phyloP scores from a whole-genome alignment of 2,113 vertebrate genomes.

The Henicopernis longicauda region DNA sequence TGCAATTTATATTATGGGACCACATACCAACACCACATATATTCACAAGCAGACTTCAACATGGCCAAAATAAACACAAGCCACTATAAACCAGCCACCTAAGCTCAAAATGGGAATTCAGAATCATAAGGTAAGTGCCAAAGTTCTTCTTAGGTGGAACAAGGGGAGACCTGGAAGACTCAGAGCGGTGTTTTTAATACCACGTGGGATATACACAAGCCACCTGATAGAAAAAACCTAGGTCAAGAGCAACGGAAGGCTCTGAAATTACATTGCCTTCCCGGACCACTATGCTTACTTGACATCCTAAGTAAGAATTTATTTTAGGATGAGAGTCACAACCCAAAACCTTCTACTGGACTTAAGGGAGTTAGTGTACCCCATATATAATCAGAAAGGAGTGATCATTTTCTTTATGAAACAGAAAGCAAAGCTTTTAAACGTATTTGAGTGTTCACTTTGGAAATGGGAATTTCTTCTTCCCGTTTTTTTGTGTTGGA shows the following conservation, averaged over 20 bases:
- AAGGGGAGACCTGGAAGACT: not conserved
- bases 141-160: not conserved
- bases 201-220: not conserved
- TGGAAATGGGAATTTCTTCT: not conserved
- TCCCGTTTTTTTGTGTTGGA: not conserved
- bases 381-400: not conserved
- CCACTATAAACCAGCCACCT: not conserved
- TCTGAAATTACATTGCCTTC: not conserved
- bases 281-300: not conserved
- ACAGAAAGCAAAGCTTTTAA: not conserved
- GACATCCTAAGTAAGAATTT: not conserved
- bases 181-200: not conserved
- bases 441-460: not conserved
- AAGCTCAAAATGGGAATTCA: not conserved
- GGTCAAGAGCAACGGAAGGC: not conserved
- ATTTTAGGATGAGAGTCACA: not conserved
- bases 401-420: not conserved
- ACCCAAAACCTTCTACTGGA: not conserved
- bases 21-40: not conserved
- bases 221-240: not conserved
- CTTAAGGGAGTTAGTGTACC: not conserved
- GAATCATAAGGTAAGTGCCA: not conserved
- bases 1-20: not conserved
- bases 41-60: not conserved
- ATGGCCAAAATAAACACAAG: not conserved